Conservation (phyloP, 1,140 invertebrate genomes). For the Hypothenemus hampei region DNA sequence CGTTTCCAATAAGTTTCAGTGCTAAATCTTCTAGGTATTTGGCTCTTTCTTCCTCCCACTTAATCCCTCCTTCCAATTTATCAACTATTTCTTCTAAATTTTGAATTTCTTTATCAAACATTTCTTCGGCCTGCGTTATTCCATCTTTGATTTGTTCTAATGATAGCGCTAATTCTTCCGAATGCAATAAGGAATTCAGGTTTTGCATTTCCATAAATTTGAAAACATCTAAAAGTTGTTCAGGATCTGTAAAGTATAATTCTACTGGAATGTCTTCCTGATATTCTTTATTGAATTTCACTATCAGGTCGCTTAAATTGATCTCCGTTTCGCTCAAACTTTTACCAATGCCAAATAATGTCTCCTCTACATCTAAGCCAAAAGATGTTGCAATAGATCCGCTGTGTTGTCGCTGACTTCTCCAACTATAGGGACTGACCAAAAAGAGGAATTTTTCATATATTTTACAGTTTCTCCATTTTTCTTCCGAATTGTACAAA, state of each 20-base stretch:
- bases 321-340: conserved; percentile 36
- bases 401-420: conserved; percentile 41
- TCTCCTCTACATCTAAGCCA: conserved; percentile 18
- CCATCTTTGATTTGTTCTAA: conserved; percentile 50
- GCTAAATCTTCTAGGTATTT: conserved; percentile 46
- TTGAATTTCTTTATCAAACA: conserved; percentile 45
- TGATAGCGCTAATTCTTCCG: conserved; percentile 56
- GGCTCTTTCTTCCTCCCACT: conserved; percentile 45
- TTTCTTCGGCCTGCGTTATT: conserved; percentile 43
- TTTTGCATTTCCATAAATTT: conserved; percentile 57
- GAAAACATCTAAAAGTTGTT: conserved; percentile 54
- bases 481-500: conserved; percentile 58
- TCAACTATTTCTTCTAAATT: conserved; percentile 45
- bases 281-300: conserved; percentile 49
- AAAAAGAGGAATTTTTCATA: conserved; percentile 61
- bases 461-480: conserved; percentile 55
- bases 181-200: conserved; percentile 57
- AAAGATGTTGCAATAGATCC: neutral
- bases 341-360: conserved; percentile 36
- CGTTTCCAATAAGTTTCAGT: conserved; percentile 45
- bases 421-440: conserved; percentile 56
- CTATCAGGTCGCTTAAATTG: conserved; percentile 48
- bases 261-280: conserved; percentile 44
- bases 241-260: conserved; percentile 55
- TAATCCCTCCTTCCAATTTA: conserved; percentile 47